Evolutionary conservation across 2,797 vertebrate species (phyloP), one percentile per base, ranked within the genome.

Genomic region (Antennarius maculatus): DNA sequence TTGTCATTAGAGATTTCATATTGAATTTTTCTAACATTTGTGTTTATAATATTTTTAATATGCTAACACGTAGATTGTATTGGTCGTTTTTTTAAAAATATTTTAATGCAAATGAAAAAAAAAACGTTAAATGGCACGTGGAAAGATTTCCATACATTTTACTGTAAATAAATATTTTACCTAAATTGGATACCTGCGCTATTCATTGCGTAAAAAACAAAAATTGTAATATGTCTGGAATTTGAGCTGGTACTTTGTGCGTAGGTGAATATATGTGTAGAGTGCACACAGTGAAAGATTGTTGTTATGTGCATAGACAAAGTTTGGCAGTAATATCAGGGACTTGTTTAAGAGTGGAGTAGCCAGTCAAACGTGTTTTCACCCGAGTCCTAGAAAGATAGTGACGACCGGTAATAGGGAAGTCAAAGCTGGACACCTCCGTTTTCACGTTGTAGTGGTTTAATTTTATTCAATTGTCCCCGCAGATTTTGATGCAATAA

Each of bases 291-390:
- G 70, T 55, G 49, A 76, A 86, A 67, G 86, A 79, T 81, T 88
- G 90, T 92, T 92, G 82, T 85, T 92, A 77, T 82, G 89, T 69
- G 60, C 76, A 85, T 51, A 82, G 85, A 83, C 83, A 86, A 89
- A 92, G 86, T 92, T 93, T 88, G 82, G 75, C 80, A 81, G 77
- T 83, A 88, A 88, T 87, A 86, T 89, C 78, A 81, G 77, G 84
- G 91, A 90, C 87, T 91, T 86, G 89, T 87, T 90, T 78, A 57
- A 86, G 89, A 95, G 92, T 94, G 91, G 95, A 90, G 87, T 87
- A 94, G 95, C 95, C 94, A 93, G 96, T 97, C 89, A 47, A 91
- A 96, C 95, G 92, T 94, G 96, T 97, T 97, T 95, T 85, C 76
- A 59, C 76, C 80, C 74, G 87, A 82, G 88, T 86, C 73, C 78